Base-by-base conservation (phyloP, 2,113 vertebrate species). In the Rhegmatorhina hoffmannsi region DNA sequence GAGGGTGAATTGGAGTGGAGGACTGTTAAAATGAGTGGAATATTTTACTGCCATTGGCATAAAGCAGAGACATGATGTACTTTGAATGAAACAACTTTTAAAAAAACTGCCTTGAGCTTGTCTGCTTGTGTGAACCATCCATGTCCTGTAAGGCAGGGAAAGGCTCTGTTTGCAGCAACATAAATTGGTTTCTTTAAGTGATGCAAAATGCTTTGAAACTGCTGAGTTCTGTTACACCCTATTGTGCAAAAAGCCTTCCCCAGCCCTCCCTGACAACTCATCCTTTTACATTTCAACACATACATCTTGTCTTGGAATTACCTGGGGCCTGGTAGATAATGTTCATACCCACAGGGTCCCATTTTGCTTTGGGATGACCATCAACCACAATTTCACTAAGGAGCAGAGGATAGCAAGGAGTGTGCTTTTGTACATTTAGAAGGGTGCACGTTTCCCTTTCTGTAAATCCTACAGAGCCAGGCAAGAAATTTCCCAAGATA, bases 261-360 rank as follows among this genome's bases (percentile, higher is more conserved):
- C 50, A 60, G 7, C 36, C 69, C 78, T 82, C 69, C 43, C 78
- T 64, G 29, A 4, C 18, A 80, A 43, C 55, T 38, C 66, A 40
- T 75, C 6, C 2, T 69, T 56, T 86, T 23, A 77, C 69, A 31
- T 91, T 87, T 87, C 82, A 46, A 84, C 67, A 94, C 90, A 66
- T 43, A 13, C 34, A 58, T 89, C 88, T 96, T 77, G 60, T 46
- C 77, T 87, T 83, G 58, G 77, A 94, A 56, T 93, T 95, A 92
- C 84, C 87, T 83, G 92, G 44, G 38, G 77, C 66, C 89, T 92
- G 84, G 73, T 94, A 95, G 89, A 73, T 89, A n/a, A 33, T 1
- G 1, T 46, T 59, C 56, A 47, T 31, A 28, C 4, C 29, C 23
- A 43, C 43, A 40, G 31, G 44, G 69, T 36, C 46, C 4, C 29